These are phyloP conservation scores for Antrozous pallidus DNA, from an alignment of 2,797 vertebrate genomes.

Conservation along the genomic window DNA sequence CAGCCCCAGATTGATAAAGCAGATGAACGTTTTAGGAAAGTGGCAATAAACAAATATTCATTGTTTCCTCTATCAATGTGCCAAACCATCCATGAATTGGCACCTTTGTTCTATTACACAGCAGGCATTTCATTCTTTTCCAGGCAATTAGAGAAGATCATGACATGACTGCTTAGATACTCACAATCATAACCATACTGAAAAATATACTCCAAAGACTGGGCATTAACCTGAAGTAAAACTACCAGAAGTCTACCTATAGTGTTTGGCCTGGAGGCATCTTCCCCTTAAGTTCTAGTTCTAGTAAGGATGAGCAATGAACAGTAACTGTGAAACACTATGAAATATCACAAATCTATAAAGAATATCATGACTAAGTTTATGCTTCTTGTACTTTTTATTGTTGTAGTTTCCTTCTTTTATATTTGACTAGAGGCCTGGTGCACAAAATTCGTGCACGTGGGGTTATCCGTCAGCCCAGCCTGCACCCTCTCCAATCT, in stretches of 20 bases:
- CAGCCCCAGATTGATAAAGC: background rate
- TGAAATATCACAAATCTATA: background rate
- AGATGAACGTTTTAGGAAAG: slow-evolving; percentile 30
- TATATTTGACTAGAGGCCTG: too few relatives aligned
- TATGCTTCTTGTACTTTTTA: background rate
- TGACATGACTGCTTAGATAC: background rate
- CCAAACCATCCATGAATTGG: slow-evolving; percentile 42
- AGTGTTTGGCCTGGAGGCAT: background rate
- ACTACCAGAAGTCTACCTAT: background rate
- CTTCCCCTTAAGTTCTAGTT: background rate
- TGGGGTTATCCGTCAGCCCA: too few relatives aligned
- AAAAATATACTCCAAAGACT: background rate
- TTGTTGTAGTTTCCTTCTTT: slow-evolving; percentile 2
- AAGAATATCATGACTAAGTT: background rate
- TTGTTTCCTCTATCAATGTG: slow-evolving; percentile 34
- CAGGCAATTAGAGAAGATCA: background rate
- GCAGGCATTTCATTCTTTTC: background rate
- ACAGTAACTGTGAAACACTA: background rate
- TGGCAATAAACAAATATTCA: slow-evolving; percentile 49
- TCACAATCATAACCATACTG: background rate
- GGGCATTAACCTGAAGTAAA: background rate
- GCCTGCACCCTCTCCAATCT: too few relatives aligned
- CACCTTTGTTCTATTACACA: slow-evolving; percentile 41
- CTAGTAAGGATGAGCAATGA: background rate
- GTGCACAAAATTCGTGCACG: too few relatives aligned